phyloP scores from a whole-genome alignment of 2,888 invertebrate species.

The Lochmaea crataegi region DNA sequence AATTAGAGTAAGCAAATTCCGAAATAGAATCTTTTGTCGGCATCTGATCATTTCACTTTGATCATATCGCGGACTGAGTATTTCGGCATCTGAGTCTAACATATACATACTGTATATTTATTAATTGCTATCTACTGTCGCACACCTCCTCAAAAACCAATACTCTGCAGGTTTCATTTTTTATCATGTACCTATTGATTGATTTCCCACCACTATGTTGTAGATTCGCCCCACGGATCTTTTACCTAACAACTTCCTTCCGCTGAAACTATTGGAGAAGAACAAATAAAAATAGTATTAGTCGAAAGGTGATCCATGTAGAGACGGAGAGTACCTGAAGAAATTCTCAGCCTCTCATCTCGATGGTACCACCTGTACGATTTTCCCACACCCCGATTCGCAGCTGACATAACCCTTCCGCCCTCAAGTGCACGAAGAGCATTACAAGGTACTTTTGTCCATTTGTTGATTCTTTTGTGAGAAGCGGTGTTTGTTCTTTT shows the following conservation, averaged over 20 bases:
- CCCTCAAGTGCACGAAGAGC: conserved; percentile 47
- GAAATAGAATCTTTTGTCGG: too few species aligned
- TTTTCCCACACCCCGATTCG: conserved; percentile 62
- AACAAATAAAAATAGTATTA: conserved; percentile 35
- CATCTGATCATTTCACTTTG: too few species aligned
- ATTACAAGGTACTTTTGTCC: conserved; percentile 40
- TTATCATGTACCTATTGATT: conserved; percentile 32
- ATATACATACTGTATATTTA: background rate
- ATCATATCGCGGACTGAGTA: too few species aligned
- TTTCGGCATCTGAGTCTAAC: too few species aligned
- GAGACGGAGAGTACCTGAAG: conserved; percentile 36
- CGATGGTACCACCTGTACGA: conserved; percentile 59
- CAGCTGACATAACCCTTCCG: conserved; percentile 63
- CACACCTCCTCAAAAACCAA: background rate
- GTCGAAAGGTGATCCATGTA: conserved; percentile 31
- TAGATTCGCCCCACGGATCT: conserved; percentile 11
- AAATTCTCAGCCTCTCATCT: conserved; percentile 43
- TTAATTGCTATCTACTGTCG: background rate
- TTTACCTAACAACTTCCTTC: conserved; percentile 39
- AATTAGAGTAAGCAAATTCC: too few species aligned
- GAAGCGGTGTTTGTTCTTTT: conserved; percentile 27
- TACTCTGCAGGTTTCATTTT: conserved; percentile 3
- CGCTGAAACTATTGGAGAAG: conserved; percentile 34
- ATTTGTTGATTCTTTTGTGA: conserved; percentile 34
- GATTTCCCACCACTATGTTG: conserved; percentile 34